Conservation (phyloP, 1,140 invertebrate genomes). For the Andricus grossulariae region DNA sequence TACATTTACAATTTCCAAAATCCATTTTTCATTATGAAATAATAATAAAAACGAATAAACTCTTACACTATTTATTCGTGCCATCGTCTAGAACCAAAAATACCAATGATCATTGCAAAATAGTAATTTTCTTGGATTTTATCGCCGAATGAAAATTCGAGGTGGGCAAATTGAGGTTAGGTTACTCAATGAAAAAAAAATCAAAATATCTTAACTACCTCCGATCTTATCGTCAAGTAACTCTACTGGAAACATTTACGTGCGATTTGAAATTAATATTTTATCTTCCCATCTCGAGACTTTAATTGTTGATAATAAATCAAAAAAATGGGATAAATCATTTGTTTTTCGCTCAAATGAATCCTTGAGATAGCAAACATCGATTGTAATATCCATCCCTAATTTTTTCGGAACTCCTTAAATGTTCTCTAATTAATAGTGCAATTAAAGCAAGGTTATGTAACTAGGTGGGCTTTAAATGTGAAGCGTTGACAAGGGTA, state of each 20-base stretch:
- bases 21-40: background rate
- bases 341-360: background rate
- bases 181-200: background rate
- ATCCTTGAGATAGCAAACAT: background rate
- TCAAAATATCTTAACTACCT: background rate
- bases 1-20: background rate
- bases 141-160: background rate
- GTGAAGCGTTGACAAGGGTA: background rate
- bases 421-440: background rate
- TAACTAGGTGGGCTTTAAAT: background rate
- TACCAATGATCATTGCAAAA: background rate
- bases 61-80: background rate
- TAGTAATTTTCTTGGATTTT: background rate
- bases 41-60: background rate
- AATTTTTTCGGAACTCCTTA: background rate
- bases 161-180: constrained; percentile 1
- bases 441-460: constrained; percentile 21
- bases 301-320: background rate
- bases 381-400: background rate
- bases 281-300: background rate
- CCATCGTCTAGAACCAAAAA: background rate
- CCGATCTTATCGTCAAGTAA: too few relatives aligned
- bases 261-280: background rate
- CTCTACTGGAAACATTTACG: too few relatives aligned
- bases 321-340: background rate